Evolutionary conservation across 2,113 vertebrate genomes (phyloP).

Genomic region (Oxyura jamaicensis): DNA sequence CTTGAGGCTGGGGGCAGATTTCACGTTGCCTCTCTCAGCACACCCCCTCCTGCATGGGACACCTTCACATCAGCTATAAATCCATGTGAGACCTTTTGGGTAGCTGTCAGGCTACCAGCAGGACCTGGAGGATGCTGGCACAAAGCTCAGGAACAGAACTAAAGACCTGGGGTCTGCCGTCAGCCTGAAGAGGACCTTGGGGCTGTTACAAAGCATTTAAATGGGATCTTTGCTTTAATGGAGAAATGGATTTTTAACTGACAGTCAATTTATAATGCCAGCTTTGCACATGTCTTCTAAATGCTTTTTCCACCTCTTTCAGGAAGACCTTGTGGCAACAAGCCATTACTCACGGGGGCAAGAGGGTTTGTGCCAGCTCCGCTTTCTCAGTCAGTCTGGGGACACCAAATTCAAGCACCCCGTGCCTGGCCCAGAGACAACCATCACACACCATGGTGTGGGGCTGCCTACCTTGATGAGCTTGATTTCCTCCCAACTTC

Average conservation of each 20-base stretch:
- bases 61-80: neutral
- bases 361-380: neutral
- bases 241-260: neutral
- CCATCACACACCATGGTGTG: neutral
- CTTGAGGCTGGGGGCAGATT: neutral
- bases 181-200: neutral
- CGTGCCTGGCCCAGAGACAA: no score
- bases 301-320: neutral
- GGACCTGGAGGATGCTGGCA: neutral
- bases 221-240: neutral
- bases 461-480: neutral
- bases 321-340: neutral
- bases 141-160: neutral
- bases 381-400: neutral
- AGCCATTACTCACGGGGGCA: neutral
- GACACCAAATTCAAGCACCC: neutral
- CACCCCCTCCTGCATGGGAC: neutral
- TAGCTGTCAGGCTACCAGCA: no score
- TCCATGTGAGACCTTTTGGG: neutral
- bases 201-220: neutral
- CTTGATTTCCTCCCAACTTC: neutral
- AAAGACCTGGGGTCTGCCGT: neutral
- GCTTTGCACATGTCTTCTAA: fast-evolving
- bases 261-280: neutral
- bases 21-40: neutral